A percentile compares a stretch with the other conserved stretches of the same genome.
These are phyloP conservation scores for Noctilio leporinus DNA, from an alignment of 2,113 vertebrate genomes.

Conservation along the genomic window DNA sequence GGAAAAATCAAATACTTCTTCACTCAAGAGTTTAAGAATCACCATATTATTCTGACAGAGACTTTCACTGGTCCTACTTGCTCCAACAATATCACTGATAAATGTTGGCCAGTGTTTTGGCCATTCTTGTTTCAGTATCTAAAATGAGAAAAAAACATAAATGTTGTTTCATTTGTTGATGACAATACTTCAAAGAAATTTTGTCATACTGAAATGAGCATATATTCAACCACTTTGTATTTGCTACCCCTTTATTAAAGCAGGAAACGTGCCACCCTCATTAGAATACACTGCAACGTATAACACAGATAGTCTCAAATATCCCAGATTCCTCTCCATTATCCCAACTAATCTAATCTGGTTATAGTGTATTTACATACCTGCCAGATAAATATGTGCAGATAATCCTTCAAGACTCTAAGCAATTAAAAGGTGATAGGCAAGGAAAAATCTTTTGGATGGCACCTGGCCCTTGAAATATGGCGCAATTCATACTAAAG, in stretches of 20 bases:
- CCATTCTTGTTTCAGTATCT: conserved; percentile 99
- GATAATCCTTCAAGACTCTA: not conserved
- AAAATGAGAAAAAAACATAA: conserved; percentile 40
- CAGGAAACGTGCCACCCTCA: not conserved
- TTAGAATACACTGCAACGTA: not conserved
- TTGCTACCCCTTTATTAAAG: not conserved
- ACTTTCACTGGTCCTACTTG: conserved; percentile 97
- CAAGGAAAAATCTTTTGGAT: not conserved
- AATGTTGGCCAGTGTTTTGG: conserved; percentile 99
- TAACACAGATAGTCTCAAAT: not conserved
- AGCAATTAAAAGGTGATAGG: not conserved
- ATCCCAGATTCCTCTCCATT: not conserved
- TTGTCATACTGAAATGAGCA: not conserved
- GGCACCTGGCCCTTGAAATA: not conserved
- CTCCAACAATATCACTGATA: conserved; percentile 98
- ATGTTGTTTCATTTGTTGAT: not conserved
- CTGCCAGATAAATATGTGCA: not conserved
- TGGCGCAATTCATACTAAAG: not conserved
- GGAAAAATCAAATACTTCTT: conserved; percentile 99
- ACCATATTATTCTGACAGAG: conserved; percentile 99
- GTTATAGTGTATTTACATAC: not conserved
- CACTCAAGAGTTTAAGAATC: conserved; percentile 96
- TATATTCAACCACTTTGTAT: not conserved
- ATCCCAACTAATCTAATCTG: not conserved
- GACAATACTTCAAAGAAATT: not conserved